Evolutionary conservation across 2,888 invertebrate species (phyloP).

Genomic region (Drosophila anceps): DNA sequence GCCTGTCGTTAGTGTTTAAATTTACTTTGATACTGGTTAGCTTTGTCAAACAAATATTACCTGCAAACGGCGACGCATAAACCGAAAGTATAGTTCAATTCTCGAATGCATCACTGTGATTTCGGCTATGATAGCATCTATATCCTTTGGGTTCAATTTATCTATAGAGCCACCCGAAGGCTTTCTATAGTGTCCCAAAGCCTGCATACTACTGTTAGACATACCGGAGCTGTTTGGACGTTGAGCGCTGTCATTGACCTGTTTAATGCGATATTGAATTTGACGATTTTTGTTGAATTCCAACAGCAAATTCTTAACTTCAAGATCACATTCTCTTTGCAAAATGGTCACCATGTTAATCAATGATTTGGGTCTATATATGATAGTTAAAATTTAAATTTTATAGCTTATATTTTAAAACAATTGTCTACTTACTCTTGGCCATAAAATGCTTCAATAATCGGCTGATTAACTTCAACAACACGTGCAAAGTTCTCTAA

Average conservation of each 20-base stretch:
- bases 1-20: slow-evolving; percentile 84
- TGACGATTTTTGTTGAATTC: slow-evolving; percentile 91
- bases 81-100: slow-evolving; percentile 95
- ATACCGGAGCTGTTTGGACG: slow-evolving; percentile 81
- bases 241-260: slow-evolving; percentile 87
- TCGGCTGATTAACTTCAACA: slow-evolving; percentile 94
- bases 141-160: slow-evolving; percentile 91
- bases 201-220: slow-evolving; percentile 56
- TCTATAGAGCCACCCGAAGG: slow-evolving; percentile 86
- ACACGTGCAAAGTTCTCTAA: slow-evolving; percentile 94
- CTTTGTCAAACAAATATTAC: slow-evolving; percentile 83
- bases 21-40: neutral
- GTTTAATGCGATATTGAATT: slow-evolving; percentile 88
- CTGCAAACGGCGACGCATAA: slow-evolving; percentile 91
- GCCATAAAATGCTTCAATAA: slow-evolving; percentile 95
- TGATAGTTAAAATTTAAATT: neutral
- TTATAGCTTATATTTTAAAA: no score
- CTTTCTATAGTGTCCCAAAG: slow-evolving; percentile 83
- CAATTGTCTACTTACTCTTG: slow-evolving; percentile 54
- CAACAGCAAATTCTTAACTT: slow-evolving; percentile 87
- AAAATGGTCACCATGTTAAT: slow-evolving; percentile 90
- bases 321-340: slow-evolving; percentile 92
- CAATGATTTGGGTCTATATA: slow-evolving; percentile 87
- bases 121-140: slow-evolving; percentile 95
- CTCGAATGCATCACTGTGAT: slow-evolving; percentile 96